Evolutionary conservation across 2,797 vertebrate species (phyloP), one percentile per base, ranked within the genome.

Genomic region (Halcyon badia): DNA sequence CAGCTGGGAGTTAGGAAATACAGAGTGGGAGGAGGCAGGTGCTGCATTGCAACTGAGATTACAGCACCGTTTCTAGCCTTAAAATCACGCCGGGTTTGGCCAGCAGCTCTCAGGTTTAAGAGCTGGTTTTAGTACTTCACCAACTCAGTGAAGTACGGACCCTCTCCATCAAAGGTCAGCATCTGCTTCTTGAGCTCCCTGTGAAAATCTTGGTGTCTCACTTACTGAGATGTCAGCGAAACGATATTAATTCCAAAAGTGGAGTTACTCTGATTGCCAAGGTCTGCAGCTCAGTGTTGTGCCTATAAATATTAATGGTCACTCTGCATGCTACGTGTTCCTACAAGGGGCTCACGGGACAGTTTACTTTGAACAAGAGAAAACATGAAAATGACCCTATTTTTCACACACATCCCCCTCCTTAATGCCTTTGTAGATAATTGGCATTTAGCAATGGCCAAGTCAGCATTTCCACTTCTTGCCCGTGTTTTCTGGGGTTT

Each of bases 291-390:
- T 94, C 78, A 3, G 75, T 90, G 92, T 96, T 3, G 2, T 70
- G 85, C 37, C 91, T 75, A 89, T 96, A 94, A 95, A 97, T 97
- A 97, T 94, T 95, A 92, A 96, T 96, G 89, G 89, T 84, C 87
- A 92, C 44, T 90, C 81, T 85, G 70, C 80, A 72, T 72, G 62
- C 90, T 83, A 6, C 30, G 54, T 83, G 84, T 84, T 89, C 94
- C 75, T 87, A 15, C 93, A 14, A 70, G 41, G 75, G 88, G 81
- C 91, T 97, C 81, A 26, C 0, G 16, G 94, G 92, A 94, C 87
- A 78, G 87, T 94, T 95, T 94, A 71, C 93, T 94, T 61, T 94
- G 69, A 94, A 93, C 70, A 68, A 83, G 81, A 95, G 78, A 94
- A 97, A 97, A 97, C 80, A 93, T 60, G 85, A 83, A 88, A 93